Percentiles rank a stretch among this genome's conserved stretches.
phyloP scores from a whole-genome alignment of 2,797 vertebrate genomes.

The Cottoperca gobio region DNA sequence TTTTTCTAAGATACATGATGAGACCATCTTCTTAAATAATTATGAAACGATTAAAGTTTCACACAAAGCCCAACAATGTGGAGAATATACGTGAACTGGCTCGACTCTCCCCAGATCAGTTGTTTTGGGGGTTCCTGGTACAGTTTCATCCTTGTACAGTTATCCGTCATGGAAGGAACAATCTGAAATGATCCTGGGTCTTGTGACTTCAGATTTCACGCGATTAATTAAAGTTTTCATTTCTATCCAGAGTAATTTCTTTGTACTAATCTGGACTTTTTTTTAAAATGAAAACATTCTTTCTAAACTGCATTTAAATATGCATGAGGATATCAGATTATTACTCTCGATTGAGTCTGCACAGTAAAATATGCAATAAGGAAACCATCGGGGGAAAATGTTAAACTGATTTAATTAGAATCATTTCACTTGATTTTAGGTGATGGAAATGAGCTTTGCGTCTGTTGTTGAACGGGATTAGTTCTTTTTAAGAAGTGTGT shows the following conservation, averaged over 20 bases:
- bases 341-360: not conserved
- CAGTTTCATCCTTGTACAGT: no score
- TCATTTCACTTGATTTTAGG: conserved; percentile 36
- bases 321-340: conserved; percentile 1
- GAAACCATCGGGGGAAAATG: conserved; percentile 17
- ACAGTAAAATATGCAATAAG: conserved; percentile 8
- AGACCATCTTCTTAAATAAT: not conserved
- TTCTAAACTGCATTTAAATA: not conserved
- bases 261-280: not conserved
- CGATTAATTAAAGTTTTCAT: not conserved
- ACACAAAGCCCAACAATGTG: not conserved
- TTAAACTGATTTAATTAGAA: conserved; percentile 36
- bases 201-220: not conserved
- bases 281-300: conserved; percentile 12
- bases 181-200: not conserved
- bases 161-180: not conserved
- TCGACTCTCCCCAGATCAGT: not conserved
- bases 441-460: conserved; percentile 20
- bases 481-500: not conserved
- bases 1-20: conserved; percentile 1
- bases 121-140: not conserved
- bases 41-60: not conserved
- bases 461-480: conserved; percentile 34
- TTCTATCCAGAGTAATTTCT: not conserved
- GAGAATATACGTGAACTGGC: not conserved